Conservation (phyloP, 2,888 invertebrate genomes). For the Platerodrilus igneus region DNA sequence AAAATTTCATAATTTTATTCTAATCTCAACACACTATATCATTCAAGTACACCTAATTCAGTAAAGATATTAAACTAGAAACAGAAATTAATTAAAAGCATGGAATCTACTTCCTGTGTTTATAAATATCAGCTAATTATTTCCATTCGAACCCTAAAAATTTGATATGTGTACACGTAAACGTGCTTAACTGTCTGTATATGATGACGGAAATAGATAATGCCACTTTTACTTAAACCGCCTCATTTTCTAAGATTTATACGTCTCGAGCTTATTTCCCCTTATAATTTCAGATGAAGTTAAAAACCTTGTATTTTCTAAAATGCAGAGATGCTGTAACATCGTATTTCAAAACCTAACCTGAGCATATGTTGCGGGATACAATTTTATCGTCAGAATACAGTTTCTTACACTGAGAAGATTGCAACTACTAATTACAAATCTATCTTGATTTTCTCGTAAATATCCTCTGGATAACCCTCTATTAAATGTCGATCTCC, state of each 20-base stretch:
- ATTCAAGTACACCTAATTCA: no score
- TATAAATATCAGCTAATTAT: no score
- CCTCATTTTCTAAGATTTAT: constrained; percentile 26
- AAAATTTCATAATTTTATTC: no score
- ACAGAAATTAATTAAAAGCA: no score
- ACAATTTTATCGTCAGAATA: constrained; percentile 9
- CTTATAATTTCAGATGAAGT: constrained; percentile 20
- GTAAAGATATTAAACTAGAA: no score
- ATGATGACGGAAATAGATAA: constrained; percentile 25
- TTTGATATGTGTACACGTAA: constrained; percentile 18
- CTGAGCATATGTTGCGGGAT: constrained; percentile 3
- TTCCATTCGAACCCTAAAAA: constrained; percentile 11
- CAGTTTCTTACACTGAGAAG: neutral
- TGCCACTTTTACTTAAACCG: constrained; percentile 23
- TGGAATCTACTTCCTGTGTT: no score
- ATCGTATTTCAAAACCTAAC: constrained; percentile 11
- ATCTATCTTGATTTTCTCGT: constrained; percentile 19
- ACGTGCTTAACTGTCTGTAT: constrained; percentile 15
- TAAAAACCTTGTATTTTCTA: constrained; percentile 22
- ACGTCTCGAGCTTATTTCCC: constrained; percentile 23
- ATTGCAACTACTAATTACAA: constrained; percentile 11
- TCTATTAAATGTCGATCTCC: constrained; percentile 17
- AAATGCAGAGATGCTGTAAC: constrained; percentile 13
- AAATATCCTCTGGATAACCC: constrained; percentile 19
- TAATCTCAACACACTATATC: no score